Base-by-base conservation (phyloP, 1,140 invertebrate species). In the Brachionus manjavacas region DNA sequence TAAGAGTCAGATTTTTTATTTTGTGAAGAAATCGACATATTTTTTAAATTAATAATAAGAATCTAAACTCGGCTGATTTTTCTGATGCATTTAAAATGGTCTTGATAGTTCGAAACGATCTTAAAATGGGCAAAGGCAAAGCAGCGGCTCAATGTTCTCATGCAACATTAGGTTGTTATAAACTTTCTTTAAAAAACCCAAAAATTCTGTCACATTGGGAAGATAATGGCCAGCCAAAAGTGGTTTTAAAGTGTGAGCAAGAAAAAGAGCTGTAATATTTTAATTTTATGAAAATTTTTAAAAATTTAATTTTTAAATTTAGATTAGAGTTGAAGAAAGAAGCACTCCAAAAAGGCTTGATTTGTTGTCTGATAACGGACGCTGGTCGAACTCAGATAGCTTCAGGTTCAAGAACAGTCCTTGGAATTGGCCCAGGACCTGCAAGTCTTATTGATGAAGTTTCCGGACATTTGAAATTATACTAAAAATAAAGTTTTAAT, bases 121-220 rank as follows among this genome's bases (percentile, higher is more conserved):
- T 98, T 0, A 94, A 94, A 88, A 97, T 98, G 95, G 93, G 94
- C 20, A 96, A 95, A 91, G 96, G 83, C 2, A 97, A 97, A 91
- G 92, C 95, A 64, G 95, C 94, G 39, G 94, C 95, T 3, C 96
- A 91, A 88, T 96, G 95, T 91, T 92, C 93, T 55, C 96, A 97
- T 91, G 96, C 94, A 72, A 94, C 95, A 7, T 87, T 90, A 94
- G 25, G 92, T 92, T 64, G 94, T 2, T 95, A 94, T 87, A 92
- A 93, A 85, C 93, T 93, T 85, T 91, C 92, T 16, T 89, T 91
- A 9, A 90, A 88, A 66, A 85, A 84, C 49, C 20, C 41, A 14
- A 55, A 35, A 46, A 16, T 49, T 6, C 25, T 85, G 16, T 23
- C n/a, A 4, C 28, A 46, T 31, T 84, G 66, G 83, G 60, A 74